phyloP scores from a whole-genome alignment of 1,140 invertebrate species.

The Sitodiplosis mosellana region DNA sequence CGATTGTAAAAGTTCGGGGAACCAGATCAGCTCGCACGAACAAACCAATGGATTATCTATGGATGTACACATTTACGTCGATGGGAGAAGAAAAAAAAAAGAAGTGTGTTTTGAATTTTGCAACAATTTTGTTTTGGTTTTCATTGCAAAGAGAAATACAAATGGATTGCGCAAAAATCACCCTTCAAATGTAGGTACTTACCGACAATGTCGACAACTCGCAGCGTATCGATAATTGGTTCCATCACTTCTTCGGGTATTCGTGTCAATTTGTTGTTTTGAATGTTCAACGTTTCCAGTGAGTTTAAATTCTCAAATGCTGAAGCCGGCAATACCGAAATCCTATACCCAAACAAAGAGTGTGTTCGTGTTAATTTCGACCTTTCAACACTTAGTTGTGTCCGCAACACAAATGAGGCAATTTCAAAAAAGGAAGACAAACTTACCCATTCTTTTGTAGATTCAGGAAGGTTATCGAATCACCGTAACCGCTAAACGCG shows the following conservation, averaged over 20 bases:
- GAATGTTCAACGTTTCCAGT: conserved; percentile 66
- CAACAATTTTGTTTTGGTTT: background rate
- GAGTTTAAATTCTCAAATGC: conserved; percentile 76
- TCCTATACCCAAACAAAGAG: conserved; percentile 33
- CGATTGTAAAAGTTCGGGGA: conserved; percentile 55
- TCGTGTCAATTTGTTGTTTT: conserved; percentile 68
- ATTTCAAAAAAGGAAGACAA: too few species aligned
- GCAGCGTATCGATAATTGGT: conserved; percentile 63
- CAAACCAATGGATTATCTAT: conserved; percentile 76
- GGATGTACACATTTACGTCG: conserved; percentile 1
- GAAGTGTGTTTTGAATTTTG: background rate
- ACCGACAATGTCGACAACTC: conserved; percentile 75
- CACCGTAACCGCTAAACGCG: conserved; percentile 75
- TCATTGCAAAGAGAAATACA: background rate
- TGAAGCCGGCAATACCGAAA: conserved; percentile 53
- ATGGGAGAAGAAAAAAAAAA: background rate
- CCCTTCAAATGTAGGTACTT: conserved; percentile 20
- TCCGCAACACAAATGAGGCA: too few species aligned
- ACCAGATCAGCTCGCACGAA: conserved; percentile 74
- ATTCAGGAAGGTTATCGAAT: conserved; percentile 78
- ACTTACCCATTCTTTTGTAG: conserved; percentile 78
- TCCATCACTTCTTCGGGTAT: conserved; percentile 78
- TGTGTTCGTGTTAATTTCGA: too few species aligned
- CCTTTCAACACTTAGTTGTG: background rate
- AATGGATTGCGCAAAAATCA: background rate